Base-by-base conservation (phyloP, 2,888 invertebrate species). In the Molanna angustata region DNA sequence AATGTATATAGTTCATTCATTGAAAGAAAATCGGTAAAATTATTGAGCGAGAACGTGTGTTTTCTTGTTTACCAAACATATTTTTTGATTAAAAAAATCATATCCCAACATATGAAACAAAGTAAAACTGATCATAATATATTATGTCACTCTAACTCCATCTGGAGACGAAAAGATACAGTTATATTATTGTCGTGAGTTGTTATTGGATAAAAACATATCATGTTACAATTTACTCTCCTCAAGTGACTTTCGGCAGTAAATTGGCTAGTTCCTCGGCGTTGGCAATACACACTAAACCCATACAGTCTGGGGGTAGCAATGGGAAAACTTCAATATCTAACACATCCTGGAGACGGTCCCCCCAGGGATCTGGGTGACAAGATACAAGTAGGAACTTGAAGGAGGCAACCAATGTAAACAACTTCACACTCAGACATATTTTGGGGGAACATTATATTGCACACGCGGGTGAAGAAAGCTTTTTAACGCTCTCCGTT, bases 361-460 rank as follows among this genome's bases (percentile, higher is more conserved):
- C 21, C 20, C 46, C 47, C 27, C 6, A 7, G 46, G 47, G 47
- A 39, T 16, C 16, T 19, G 21, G 11, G 43, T 7, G 22, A 17
- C n/a, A 13, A 31, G 17, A 14, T 16, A 43, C 19, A 19, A 21
- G 31, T n/a, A n/a, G n/a, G n/a, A n/a, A n/a, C n/a, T n/a, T n/a
- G 43, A 41, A 14, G 19, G 6, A 14, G 41, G 41, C 6, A 21
- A 41, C 37, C 20, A 19, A 21, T 49, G 49, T 49, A 49, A 49
- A 49, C 42, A 49, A 49, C 49, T 49, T 49, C 42, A 49, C 42
- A 43, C 49, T 20, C 41, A 41, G 35, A 42, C 49, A 43, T 49
- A 43, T 49, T 49, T 49, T 42, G 31, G 42, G 42, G 47, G 49
- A 21, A 49, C 22, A 20, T 43, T 49, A 41, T 49, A 49, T 43